Percentiles rank a stretch among this genome's conserved stretches.
phyloP scores from a whole-genome alignment of 53 echinoderm and acorn worm species.

The Pentamera pediparva region DNA sequence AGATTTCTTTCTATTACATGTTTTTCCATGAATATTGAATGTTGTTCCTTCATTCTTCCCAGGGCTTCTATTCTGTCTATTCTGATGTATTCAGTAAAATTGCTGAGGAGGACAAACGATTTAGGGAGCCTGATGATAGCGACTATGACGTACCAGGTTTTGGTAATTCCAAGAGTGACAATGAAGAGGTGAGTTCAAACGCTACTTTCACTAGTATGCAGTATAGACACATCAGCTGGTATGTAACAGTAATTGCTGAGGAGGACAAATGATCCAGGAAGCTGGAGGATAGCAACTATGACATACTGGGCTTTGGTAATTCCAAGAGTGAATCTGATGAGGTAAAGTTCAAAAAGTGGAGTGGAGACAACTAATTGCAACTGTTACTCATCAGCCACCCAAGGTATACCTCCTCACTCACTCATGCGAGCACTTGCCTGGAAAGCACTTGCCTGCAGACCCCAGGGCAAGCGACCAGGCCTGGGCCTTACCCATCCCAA shows the following conservation, averaged over 20 bases:
- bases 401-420: no score
- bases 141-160: conserved; percentile 66
- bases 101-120: conserved; percentile 65
- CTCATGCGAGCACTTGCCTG: no score
- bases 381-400: no score
- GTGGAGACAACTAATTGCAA: no score
- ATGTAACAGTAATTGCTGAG: no score
- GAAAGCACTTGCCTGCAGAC: no score
- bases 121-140: conserved; percentile 38
- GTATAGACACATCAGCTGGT: no score
- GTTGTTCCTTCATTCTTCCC: neutral
- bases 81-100: conserved; percentile 69
- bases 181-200: conserved; percentile 75
- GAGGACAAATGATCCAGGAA: conserved; percentile 70
- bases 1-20: no score
- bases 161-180: conserved; percentile 71
- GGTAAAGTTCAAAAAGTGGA: conserved; percentile 8
- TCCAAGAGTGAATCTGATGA: conserved; percentile 82
- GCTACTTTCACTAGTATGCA: no score
- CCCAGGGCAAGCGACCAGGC: no score
- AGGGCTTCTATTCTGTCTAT: conserved; percentile 90
- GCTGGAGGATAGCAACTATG: conserved; percentile 39
- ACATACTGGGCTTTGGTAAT: conserved; percentile 69
- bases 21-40: no score
- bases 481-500: no score